Base-by-base conservation (phyloP, 2,888 invertebrate species). In the Pecten maximus region DNA sequence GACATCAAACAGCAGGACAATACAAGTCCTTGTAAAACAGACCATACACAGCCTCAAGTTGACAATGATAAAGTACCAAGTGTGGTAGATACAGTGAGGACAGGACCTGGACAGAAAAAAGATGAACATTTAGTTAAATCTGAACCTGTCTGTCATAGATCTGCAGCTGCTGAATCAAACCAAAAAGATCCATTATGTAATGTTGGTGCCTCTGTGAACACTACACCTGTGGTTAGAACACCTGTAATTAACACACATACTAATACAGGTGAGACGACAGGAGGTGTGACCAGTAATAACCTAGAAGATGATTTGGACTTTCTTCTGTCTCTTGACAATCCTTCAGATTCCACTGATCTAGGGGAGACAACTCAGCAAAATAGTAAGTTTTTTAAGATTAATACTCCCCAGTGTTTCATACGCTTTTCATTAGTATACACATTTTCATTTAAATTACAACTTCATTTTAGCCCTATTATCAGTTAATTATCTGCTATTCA, bases 291-390 rank as follows among this genome's bases (percentile, higher is more conserved):
- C 35, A 28, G 39, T 23, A 40, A 35, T 35, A 40, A 23, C n/a
- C 74, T 87, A 23, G 90, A 90, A 50, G 90, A 90, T 74, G 90
- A 88, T 50, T 86, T 90, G 40, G 88, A 90, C 86, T 90, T 90
- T 40, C 87, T 90, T 40, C 87, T 90, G 48, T 87, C 88, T 19
- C 88, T 90, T 19, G 90, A 90, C 40, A 87, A 74, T 39, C 90
- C 90, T 39, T n/a, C 88, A 40, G 87, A 87, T 40, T 40, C 40
- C 88, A 88, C 35, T 44, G 23, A 6, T 40, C 50, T 50, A 40
- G 23, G 54, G 40, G 90, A 90, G 40, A 88, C 50, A 88, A n/a
- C 88, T 74, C 39, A 89, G 3, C 39, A 89, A 74, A 89, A 89
- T 28, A 60, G 89, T 40, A 39, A 50, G 50, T 88, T 23, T 87